Evolutionary conservation across 1,140 invertebrate genomes (phyloP), one percentile per base, ranked within the genome.

Genomic region (Penaeus vannamei): DNA sequence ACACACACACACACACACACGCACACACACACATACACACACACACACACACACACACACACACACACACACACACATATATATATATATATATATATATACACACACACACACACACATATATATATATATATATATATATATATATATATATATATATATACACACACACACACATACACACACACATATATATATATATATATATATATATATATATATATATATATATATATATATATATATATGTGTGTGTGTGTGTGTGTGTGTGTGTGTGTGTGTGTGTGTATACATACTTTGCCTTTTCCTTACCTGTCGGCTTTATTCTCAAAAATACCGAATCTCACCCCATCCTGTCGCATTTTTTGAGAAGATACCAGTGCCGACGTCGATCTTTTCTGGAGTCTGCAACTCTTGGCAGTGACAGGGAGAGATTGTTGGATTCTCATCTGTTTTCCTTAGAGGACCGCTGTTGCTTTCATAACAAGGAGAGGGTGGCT

Each of bases 91-190:
- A 64, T n/a, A 64, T n/a, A 64, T 19, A 64, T n/a, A 64, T n/a
- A 64, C 62, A 64, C 62, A 64, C 62, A 64, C 62, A 64, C 62
- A 64, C 62, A 64, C 62, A 64, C 62, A 64, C n/a, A 64, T n/a
- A 64, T n/a, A 64, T n/a, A 64, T n/a, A 64, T n/a, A 64, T n/a
- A 64, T n/a, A 64, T n/a, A 64, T 64, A 64, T 64, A 64, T 64
- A 64, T 64, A 64, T 64, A 64, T 64, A 64, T 64, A 64, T 64
- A 64, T 64, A 64, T 64, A 64, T 64, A 64, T 64, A 64, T 64
- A 64, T 64, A 64, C n/a, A 64, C n/a, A 64, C n/a, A 64, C n/a
- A 64, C n/a, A 64, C n/a, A 64, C n/a, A 64, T 64, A n/a, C n/a
- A n/a, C n/a, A n/a, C n/a, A n/a, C n/a, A n/a, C n/a, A n/a, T 64